Evolutionary conservation across 2,888 invertebrate genomes (phyloP), one percentile per base, ranked within the genome.

Genomic region (Zele albiditarsus): DNA sequence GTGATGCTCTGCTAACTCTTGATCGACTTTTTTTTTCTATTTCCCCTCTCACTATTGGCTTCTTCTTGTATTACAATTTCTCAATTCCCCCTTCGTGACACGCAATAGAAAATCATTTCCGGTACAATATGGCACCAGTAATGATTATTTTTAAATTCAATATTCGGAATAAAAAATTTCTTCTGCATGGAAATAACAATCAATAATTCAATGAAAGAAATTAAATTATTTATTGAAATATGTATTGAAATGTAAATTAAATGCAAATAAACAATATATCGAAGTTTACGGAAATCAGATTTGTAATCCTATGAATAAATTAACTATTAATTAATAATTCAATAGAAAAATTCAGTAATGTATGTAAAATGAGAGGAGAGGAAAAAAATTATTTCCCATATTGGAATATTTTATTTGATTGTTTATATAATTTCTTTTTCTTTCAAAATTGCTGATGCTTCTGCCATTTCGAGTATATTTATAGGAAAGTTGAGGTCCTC

Each of bases 1-100:
- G 83, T 74, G 80, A 85, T 80, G 84, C 83, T 85, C 83, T 79
- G 82, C 82, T 85, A 80, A 82, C 82, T 81, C 79, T 79, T 70
- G 74, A 81, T 78, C 73, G 77, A 78, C 77, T 73, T 73, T 77
- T 79, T 76, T 69, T 72, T 73, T 75, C 53, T 33, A 68, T 25
- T 67, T 31, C 49, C 53, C 65, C 23, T 53, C 20, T 65, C 12
- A 8, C 57, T 14, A 28, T 69, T 53, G 6, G 20, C 53, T 8
- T 20, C 46, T 20, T 53, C n/a, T 20, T 2, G n/a, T 46, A 46
- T 46, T n/a, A n/a, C 16, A 14, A 46, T 46, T 46, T 46, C 46
- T 46, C 46, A 46, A 46, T 46, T 46, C 46, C 14, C 12, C 46
- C 46, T 46, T 10, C n/a, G 16, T 46, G 8, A 53, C 20, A 53